Evolutionary conservation across 2,797 vertebrate genomes (phyloP).

Genomic region (Bucorvus abyssinicus): DNA sequence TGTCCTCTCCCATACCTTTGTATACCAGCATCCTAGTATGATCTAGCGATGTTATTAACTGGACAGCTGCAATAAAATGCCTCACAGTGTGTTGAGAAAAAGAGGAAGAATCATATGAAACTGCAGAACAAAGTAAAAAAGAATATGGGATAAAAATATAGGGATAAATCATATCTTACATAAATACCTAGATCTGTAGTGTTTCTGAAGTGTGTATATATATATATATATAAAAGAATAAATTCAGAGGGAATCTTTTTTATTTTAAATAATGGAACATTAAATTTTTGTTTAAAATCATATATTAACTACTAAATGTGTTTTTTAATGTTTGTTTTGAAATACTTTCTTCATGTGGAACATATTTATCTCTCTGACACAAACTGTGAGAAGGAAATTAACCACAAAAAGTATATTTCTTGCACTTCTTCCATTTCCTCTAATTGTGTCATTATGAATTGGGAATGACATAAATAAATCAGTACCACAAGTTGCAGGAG

Average conservation of each 20-base stretch:
- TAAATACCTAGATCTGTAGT: background rate
- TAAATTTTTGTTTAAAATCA: background rate
- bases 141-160: background rate
- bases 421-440: background rate
- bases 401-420: background rate
- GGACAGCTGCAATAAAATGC: background rate
- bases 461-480: background rate
- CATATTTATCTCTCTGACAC: background rate
- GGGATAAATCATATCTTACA: background rate
- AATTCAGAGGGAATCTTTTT: background rate
- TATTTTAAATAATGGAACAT: background rate
- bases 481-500: background rate
- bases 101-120: background rate
- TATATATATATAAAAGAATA: background rate
- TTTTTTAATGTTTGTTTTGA: background rate
- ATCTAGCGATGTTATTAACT: background rate
- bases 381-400: background rate
- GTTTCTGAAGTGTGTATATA: background rate
- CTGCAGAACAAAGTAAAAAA: background rate
- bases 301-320: background rate
- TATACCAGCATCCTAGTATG: background rate
- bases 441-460: background rate
- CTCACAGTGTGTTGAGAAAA: background rate
- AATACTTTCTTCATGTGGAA: background rate
- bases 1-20: background rate